phyloP scores from a whole-genome alignment of 1,140 invertebrate genomes.

The Drosophila bocqueti region DNA sequence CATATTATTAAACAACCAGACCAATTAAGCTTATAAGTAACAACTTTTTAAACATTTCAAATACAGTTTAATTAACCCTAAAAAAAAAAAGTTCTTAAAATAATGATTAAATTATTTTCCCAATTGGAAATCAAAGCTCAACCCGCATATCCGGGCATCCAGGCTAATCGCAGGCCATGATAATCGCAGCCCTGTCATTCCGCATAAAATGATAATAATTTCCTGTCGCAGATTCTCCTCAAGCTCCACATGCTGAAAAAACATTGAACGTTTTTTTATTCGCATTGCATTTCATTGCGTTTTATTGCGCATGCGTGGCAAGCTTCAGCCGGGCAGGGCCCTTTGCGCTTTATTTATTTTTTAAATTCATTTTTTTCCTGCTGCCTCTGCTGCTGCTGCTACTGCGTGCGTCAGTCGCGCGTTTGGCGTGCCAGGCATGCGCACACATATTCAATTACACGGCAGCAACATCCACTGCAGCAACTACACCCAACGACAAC shows the following conservation, averaged over 20 bases:
- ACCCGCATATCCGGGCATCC: conserved; percentile 29
- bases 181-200: conserved; percentile 50
- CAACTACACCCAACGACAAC: conserved; percentile 26
- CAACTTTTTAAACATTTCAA: no score
- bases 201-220: conserved; percentile 51
- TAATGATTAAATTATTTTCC: neutral
- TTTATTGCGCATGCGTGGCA: conserved; percentile 53
- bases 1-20: no score
- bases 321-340: conserved; percentile 26
- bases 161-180: conserved; percentile 42
- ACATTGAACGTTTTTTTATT: conserved; percentile 38
- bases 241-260: conserved; percentile 7
- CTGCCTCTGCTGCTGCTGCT: conserved; percentile 40
- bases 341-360: conserved; percentile 20
- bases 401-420: conserved; percentile 68
- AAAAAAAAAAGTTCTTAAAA: neutral
- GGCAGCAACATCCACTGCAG: conserved; percentile 30
- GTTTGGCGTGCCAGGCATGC: conserved; percentile 73
- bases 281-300: conserved; percentile 32
- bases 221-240: conserved; percentile 47
- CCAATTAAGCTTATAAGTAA: no score
- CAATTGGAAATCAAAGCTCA: conserved; percentile 20
- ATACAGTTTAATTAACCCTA: no score
- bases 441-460: conserved; percentile 79
- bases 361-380: conserved; percentile 15